Evolutionary conservation across 2,888 invertebrate species (phyloP), one percentile per base, ranked within the genome.

Genomic region (Agrotis clavis): DNA sequence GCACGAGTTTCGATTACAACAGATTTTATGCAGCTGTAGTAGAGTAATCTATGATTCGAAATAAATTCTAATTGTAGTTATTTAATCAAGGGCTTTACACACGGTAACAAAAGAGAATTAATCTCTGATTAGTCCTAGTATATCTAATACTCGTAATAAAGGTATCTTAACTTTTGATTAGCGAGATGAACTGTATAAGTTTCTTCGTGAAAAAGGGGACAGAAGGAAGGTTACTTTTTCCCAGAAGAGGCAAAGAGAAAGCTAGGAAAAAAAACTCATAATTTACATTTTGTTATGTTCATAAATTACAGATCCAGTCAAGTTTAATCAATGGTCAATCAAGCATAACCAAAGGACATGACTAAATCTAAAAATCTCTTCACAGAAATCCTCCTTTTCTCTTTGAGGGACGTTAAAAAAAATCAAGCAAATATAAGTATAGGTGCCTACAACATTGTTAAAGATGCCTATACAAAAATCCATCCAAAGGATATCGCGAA

Each of bases 261-360:
- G 30, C 30, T 30, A 30, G 30, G 30, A 35, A 35, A 7, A 35
- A 35, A 35, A 35, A 35, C 7, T 35, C 7, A 72, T 45, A n/a
- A n/a, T 2, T 30, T 1, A 50, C 25, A 14, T 75, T 9, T n/a
- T 35, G 7, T 35, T 35, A 7, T 48, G 48, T 56, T 56, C 30
- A 74, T 19, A 66, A 74, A 75, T 56, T 30, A 56, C 7, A 25
- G 41, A 11, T 41, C 54, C 30, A n/a, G 30, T 57, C 41, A 6
- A 16, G 75, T 57, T 50, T 16, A 2, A 1, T 35, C 35, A 35
- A 7, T 35, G 45, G 16, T n/a, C 57, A 66, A 13, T 75, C 56
- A 50, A 75, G 67, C 66, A 57, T 66, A 35, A 11, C 30, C 21
- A 21, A 67, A 16, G n/a, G 56, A 67, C 67, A 35, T 67, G 67